Percentiles rank a stretch among this genome's conserved stretches.
Evolutionary conservation across 1,140 invertebrate species (phyloP).

Genomic region (fruit fly (Drosophila melanogaster)): DNA sequence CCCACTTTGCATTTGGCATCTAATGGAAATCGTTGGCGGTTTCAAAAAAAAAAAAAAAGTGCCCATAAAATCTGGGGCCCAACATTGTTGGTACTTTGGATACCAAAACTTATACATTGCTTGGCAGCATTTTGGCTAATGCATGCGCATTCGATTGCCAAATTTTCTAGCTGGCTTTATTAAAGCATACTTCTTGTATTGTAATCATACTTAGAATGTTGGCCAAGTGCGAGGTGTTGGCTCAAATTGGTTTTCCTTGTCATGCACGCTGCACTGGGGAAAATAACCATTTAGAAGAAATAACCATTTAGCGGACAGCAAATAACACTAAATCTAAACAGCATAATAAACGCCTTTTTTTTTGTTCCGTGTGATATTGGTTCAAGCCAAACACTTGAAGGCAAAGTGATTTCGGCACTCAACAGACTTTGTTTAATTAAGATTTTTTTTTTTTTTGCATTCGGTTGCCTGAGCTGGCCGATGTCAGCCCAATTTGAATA

Average conservation of each 20-base stretch:
- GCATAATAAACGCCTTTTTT: not conserved
- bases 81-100: slow-evolving; percentile 1
- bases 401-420: slow-evolving; percentile 25
- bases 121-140: slow-evolving; percentile 36
- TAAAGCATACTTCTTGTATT: slow-evolving; percentile 62
- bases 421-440: slow-evolving; percentile 31
- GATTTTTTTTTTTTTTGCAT: slow-evolving; percentile 26
- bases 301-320: too few species aligned
- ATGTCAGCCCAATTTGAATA: slow-evolving; percentile 33
- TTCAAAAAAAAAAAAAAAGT: not conserved
- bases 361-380: slow-evolving; percentile 5
- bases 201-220: slow-evolving; percentile 62
- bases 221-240: slow-evolving; percentile 27
- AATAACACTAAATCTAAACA: slow-evolving; percentile 4
- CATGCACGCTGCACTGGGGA: not conserved
- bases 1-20: slow-evolving; percentile 32
- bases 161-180: slow-evolving; percentile 61
- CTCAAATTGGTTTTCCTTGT: slow-evolving; percentile 43
- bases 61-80: slow-evolving; percentile 4
- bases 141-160: slow-evolving; percentile 64
- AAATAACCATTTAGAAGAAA: not conserved
- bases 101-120: not conserved
- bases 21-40: slow-evolving; percentile 19
- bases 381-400: slow-evolving; percentile 23
- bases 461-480: not conserved